Evolutionary conservation across 2,888 invertebrate species (phyloP).

Genomic region (Acanthococcus lagerstroemiae): DNA sequence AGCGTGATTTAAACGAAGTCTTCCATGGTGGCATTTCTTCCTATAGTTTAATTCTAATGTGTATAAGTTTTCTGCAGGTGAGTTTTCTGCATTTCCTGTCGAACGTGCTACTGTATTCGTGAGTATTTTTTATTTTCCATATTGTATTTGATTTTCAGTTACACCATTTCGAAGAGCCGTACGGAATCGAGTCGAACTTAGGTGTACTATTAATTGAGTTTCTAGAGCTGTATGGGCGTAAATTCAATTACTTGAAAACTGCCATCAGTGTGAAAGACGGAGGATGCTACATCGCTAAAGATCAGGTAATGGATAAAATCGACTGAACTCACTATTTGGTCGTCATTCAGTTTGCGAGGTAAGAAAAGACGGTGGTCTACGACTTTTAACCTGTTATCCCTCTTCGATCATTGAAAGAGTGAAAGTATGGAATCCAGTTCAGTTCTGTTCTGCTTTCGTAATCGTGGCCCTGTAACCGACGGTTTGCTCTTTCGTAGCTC

Average conservation of each 20-base stretch:
- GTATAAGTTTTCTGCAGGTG: slow-evolving; percentile 88
- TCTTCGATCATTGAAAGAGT: no score
- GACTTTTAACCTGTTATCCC: no score
- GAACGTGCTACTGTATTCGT: neutral
- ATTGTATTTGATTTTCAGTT: slow-evolving; percentile 47
- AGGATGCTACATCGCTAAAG: slow-evolving; percentile 87
- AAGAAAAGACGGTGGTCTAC: no score
- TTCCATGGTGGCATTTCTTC: slow-evolving; percentile 99
- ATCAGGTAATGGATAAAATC: no score
- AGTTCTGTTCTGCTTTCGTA: neutral
- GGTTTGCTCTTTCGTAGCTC: slow-evolving; percentile 44
- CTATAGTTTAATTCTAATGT: slow-evolving; percentile 96
- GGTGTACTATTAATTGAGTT: slow-evolving; percentile 93
- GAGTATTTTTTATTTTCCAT: neutral
- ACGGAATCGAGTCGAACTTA: slow-evolving; percentile 57
- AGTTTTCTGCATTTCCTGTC: slow-evolving; percentile 23
- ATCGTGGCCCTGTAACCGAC: neutral
- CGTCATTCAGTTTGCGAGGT: no score
- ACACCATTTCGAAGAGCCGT: slow-evolving; percentile 73
- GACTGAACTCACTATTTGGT: no score
- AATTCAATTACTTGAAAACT: slow-evolving; percentile 91
- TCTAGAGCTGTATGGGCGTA: slow-evolving; percentile 91
- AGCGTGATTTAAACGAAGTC: slow-evolving; percentile 97
- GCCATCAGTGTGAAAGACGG: slow-evolving; percentile 89
- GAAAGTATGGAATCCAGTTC: no score